A percentile compares a stretch with the other conserved stretches of the same genome.
Evolutionary conservation across 2,888 invertebrate genomes (phyloP).

Genomic region (Cantharis lateralis): DNA sequence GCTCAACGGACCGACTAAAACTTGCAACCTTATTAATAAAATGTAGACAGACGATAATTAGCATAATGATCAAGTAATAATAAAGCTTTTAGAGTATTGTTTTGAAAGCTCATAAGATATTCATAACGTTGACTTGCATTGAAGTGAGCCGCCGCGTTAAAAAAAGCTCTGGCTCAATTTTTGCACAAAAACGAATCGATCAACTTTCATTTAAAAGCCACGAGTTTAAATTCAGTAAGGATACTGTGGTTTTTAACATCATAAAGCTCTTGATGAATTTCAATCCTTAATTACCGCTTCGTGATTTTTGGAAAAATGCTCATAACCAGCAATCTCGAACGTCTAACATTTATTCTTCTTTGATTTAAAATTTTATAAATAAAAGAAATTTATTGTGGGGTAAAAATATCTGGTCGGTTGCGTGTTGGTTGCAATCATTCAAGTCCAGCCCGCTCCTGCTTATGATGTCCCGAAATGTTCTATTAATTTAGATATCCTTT

Average conservation of each 20-base stretch:
- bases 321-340: background rate
- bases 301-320: background rate
- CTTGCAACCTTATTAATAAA: background rate
- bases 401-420: background rate
- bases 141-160: background rate
- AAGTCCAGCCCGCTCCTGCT: background rate
- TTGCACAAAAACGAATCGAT: constrained; percentile 6
- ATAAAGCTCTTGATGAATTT: constrained; percentile 12
- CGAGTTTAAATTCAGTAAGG: constrained; percentile 13
- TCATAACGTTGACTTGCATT: constrained; percentile 18
- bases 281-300: constrained; percentile 11
- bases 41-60: background rate
- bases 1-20: background rate
- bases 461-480: background rate
- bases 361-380: background rate
- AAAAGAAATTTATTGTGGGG: background rate
- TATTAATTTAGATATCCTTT: background rate
- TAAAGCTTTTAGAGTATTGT: constrained; percentile 27
- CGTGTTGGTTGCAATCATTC: background rate
- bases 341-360: background rate
- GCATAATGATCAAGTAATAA: constrained; percentile 23
- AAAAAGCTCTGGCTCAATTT: background rate
- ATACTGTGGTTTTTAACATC: constrained; percentile 19
- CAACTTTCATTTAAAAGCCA: constrained; percentile 14
- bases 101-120: constrained; percentile 25